A percentile compares a stretch with the other conserved stretches of the same genome.
Conservation (phyloP, 2,888 invertebrate genomes). For the Xiphydria camelus region DNA sequence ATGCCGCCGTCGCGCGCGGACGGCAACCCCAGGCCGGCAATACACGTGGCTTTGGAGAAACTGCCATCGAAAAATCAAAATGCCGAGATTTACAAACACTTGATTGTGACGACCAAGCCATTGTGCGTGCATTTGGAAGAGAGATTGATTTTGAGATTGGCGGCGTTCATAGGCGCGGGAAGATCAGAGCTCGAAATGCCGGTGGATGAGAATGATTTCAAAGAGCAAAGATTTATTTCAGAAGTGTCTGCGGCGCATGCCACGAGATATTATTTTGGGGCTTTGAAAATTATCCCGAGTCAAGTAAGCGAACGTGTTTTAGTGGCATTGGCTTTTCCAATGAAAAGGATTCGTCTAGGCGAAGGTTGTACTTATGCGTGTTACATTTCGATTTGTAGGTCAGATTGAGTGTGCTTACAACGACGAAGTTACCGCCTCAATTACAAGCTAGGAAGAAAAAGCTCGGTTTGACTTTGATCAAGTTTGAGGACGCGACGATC, state of each 20-base stretch:
- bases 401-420: conserved; percentile 86
- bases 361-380: too few relatives aligned
- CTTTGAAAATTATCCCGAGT: conserved; percentile 76
- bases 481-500: conserved; percentile 95
- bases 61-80: conserved; percentile 69
- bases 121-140: conserved; percentile 89
- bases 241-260: conserved; percentile 81
- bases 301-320: conserved; percentile 66
- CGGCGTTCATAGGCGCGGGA: conserved; percentile 65
- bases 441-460: conserved; percentile 81
- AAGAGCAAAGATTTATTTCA: conserved; percentile 77
- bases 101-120: conserved; percentile 80
- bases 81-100: conserved; percentile 86
- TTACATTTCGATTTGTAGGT: conserved; percentile 62
- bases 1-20: conserved; percentile 60
- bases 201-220: conserved; percentile 77
- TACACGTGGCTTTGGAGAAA: conserved; percentile 79
- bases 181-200: conserved; percentile 63
- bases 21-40: conserved; percentile 68
- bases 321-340: too few relatives aligned
- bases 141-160: conserved; percentile 73
- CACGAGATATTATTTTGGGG: conserved; percentile 85
- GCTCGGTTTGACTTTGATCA: conserved; percentile 85
- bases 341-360: too few relatives aligned
- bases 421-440: conserved; percentile 77